phyloP scores from a whole-genome alignment of 2,113 vertebrate genomes.

The Eleginops maclovinus region DNA sequence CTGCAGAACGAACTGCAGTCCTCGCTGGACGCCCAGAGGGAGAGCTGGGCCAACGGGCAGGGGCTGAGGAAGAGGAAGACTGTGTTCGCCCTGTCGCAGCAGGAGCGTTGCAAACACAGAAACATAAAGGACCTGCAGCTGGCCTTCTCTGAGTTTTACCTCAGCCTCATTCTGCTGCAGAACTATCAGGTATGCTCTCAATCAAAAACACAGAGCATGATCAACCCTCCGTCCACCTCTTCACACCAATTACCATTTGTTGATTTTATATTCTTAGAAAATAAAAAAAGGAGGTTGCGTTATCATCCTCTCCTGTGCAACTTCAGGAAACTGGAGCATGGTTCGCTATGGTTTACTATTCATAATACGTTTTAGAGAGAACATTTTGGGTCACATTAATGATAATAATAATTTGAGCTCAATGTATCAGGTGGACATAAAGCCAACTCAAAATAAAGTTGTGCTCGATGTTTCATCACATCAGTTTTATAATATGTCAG shows the following conservation, averaged over 20 bases:
- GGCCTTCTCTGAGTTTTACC: conserved; percentile 99
- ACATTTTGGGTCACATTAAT: background rate
- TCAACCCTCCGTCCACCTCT: too few relatives aligned
- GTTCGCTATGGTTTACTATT: background rate
- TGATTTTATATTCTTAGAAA: too few relatives aligned
- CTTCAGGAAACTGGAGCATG: too few relatives aligned
- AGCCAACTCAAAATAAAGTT: too few relatives aligned
- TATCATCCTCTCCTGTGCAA: too few relatives aligned
- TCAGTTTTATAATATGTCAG: background rate
- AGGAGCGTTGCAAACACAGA: conserved; percentile 95
- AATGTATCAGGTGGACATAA: too few relatives aligned
- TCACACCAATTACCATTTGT: too few relatives aligned
- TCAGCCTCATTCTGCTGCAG: conserved; percentile 98
- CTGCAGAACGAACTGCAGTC: conserved; percentile 97
- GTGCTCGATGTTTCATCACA: background rate
- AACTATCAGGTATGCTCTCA: conserved; percentile 92
- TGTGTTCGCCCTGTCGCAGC: conserved; percentile 95
- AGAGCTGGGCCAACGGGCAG: conserved; percentile 83
- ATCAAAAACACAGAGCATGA: too few relatives aligned
- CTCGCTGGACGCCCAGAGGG: conserved; percentile 94
- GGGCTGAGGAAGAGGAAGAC: conserved; percentile 90
- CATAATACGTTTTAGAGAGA: background rate
- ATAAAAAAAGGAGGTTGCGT: too few relatives aligned
- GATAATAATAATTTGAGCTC: background rate
- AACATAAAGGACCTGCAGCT: conserved; percentile 98